Evolutionary conservation across 2,888 invertebrate species (phyloP).

Genomic region (Trichopoda pennipes): DNA sequence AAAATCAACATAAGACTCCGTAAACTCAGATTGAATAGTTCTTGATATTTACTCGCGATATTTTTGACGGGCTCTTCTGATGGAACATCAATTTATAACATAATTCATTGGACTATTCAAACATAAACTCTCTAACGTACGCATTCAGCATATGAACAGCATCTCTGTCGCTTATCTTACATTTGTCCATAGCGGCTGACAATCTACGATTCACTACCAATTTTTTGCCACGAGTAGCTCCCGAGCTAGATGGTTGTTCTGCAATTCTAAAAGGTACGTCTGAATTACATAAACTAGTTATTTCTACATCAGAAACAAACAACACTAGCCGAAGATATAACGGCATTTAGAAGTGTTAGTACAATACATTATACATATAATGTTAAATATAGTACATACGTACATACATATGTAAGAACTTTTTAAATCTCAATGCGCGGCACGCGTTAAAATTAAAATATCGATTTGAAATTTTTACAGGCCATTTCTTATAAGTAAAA

Average conservation of each 20-base stretch:
- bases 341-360: too few relatives aligned
- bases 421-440: slow-evolving; percentile 7
- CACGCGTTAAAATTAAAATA: neutral
- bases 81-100: neutral
- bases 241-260: slow-evolving; percentile 5
- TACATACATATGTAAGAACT: neutral
- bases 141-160: neutral
- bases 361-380: too few relatives aligned
- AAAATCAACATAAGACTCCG: slow-evolving; percentile 26
- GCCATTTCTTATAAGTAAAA: neutral
- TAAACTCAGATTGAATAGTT: slow-evolving; percentile 17
- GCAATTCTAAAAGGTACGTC: neutral
- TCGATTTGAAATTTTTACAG: slow-evolving; percentile 7
- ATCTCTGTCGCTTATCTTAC: slow-evolving; percentile 1
- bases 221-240: neutral
- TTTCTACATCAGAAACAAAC: neutral
- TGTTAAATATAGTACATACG: neutral
- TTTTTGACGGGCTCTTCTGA: slow-evolving; percentile 8
- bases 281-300: neutral
- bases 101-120: neutral
- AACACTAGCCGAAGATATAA: too few relatives aligned
- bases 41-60: too few relatives aligned
- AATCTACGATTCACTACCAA: too few relatives aligned
- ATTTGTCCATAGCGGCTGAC: too few relatives aligned
- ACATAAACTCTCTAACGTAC: neutral